Conservation (phyloP, 2,888 invertebrate genomes). For the Thymelicus sylvestris region DNA sequence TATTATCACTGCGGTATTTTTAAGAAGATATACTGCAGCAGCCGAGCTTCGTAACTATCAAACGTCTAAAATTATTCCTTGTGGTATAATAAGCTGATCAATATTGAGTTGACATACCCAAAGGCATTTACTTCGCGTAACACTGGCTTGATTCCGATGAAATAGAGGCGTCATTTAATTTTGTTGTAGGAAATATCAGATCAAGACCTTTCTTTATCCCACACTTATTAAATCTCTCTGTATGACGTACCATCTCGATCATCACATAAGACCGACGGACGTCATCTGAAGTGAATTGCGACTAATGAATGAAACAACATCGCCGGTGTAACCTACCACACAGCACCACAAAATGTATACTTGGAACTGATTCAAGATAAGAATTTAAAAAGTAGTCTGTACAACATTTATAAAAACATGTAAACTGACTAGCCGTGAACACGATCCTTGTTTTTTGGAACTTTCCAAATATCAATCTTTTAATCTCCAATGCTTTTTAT, state of each 20-base stretch:
- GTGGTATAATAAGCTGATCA: not conserved
- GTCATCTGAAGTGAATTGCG: constrained; percentile 46
- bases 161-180: not conserved
- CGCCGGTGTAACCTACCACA: constrained; percentile 37
- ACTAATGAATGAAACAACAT: constrained; percentile 49
- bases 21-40: not conserved
- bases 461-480: not conserved
- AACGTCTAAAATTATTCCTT: not conserved
- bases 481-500: not conserved
- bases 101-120: not conserved
- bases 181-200: constrained; percentile 3
- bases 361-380: constrained; percentile 46
- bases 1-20: constrained; percentile 40
- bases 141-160: not conserved
- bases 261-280: constrained; percentile 39
- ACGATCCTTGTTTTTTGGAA: constrained; percentile 1
- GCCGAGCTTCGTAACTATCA: not conserved
- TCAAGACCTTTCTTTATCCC: constrained; percentile 15
- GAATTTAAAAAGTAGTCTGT: constrained; percentile 28
- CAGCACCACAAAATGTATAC: constrained; percentile 38
- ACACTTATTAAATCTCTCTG: not conserved
- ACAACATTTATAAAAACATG: constrained; percentile 11
- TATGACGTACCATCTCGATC: constrained; percentile 21
- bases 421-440: constrained; percentile 21
- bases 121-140: not conserved